Conservation (phyloP, 2,797 vertebrate genomes). For the Sebastes flavidus region DNA sequence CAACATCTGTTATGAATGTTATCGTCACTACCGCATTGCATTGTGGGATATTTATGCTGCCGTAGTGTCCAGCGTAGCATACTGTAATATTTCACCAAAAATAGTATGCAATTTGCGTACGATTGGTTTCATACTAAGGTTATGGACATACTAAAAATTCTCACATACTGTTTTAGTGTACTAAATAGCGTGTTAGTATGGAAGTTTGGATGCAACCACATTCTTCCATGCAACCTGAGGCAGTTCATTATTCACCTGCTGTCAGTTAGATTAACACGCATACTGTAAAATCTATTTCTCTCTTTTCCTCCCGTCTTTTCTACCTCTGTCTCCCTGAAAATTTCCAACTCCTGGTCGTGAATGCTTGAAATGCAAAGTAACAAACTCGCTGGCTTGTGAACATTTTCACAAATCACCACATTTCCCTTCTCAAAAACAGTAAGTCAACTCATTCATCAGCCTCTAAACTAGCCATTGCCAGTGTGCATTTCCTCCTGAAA, state of each 20-base stretch:
- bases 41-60: fast-evolving
- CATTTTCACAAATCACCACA: not conserved
- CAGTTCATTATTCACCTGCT: conserved; percentile 56
- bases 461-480: not conserved
- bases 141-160: no score
- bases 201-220: not conserved
- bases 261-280: conserved; percentile 5
- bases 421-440: not conserved
- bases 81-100: no score
- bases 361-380: not conserved
- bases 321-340: not conserved
- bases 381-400: not conserved
- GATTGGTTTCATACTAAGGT: no score
- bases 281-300: not conserved
- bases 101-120: no score
- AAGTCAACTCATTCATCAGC: not conserved
- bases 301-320: not conserved
- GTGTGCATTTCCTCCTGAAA: conserved; percentile 20
- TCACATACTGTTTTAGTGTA: no score
- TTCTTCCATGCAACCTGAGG: conserved; percentile 57
- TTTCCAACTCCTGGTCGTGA: not conserved
- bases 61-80: no score
- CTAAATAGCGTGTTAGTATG: no score
- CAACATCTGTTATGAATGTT: no score
- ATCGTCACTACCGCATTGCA: no score